Evolutionary conservation across 2,888 invertebrate genomes (phyloP), one percentile per base, ranked within the genome.

Genomic region (Torymus aiolomorphi): DNA sequence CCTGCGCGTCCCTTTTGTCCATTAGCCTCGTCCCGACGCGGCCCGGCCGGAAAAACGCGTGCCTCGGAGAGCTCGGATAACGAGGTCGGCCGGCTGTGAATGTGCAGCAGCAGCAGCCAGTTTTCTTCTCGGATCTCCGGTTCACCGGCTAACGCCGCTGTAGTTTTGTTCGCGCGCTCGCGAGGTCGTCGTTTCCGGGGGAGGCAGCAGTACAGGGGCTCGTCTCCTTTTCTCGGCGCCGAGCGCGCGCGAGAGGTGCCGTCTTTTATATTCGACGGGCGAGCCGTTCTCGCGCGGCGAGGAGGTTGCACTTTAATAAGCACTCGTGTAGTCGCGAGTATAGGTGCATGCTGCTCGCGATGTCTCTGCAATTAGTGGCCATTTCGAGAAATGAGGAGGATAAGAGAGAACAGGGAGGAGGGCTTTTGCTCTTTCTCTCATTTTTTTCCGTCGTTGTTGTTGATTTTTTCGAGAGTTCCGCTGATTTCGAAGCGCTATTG

Each of bases 301-400:
- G 20, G 13, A 16, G 18, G 62, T 14, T 42, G 69, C 67, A 70
- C 70, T 76, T 76, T 76, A 76, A 76, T 76, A 76, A 76, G 70
- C 70, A 76, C 70, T 70, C 76, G 24, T 52, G 1, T 5, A 42
- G 42, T 42, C 42, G 42, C 31, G 63, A 63, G 31, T 49, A 12
- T 49, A 18, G n/a, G 14, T n/a, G 24, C 13, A 49, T 24, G 59
- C 5, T 42, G 20, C 31, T 42, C 42, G 42, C 8, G 42, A 42
- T 42, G 42, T 42, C 42, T 42, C 42, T 54, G 61, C 67, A 61
- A 70, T 62, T 56, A 69, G 18, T 63, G 42, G 18, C 52, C 54
- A 76, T 76, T 70, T 76, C 42, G 18, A 49, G 13, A 76, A 42
- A 24, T 42, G 42, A 42, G 42, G 42, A 42, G 42, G 42, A 42